Percentiles rank a stretch among this genome's conserved stretches.
phyloP scores from a whole-genome alignment of 2,113 vertebrate species.

The Chlorodrepanis virens region DNA sequence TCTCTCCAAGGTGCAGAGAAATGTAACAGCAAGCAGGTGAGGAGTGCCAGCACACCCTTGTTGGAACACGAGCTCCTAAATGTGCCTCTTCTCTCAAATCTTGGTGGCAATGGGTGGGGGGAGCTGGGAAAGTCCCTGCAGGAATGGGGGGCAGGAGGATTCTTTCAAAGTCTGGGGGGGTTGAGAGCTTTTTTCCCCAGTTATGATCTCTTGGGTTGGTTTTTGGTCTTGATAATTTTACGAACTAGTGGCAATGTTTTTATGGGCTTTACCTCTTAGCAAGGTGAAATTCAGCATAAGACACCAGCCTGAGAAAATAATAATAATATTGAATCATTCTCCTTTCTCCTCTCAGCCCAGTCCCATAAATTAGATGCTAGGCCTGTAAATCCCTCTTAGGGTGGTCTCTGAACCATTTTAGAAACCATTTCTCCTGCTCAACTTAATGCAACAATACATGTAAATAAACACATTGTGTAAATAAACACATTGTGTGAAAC shows the following conservation, averaged over 20 bases:
- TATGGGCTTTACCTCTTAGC: not conserved
- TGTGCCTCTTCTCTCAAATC: not conserved
- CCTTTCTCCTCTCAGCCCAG: not conserved
- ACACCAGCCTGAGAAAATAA: not conserved
- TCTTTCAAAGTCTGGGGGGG: not conserved
- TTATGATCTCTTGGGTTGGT: not conserved
- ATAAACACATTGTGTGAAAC: not conserved
- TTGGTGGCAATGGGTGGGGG: accelerated
- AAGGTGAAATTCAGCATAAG: not conserved
- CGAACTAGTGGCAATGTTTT: not conserved
- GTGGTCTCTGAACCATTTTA: not conserved
- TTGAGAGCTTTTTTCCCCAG: not conserved
- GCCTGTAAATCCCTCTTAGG: not conserved
- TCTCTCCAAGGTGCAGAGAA: not conserved
- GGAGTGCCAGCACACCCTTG: not conserved
- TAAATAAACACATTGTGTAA: not conserved
- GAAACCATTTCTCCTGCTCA: not conserved
- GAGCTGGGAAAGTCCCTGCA: not conserved
- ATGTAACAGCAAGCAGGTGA: not conserved
- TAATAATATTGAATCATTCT: not conserved
- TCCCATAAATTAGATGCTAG: not conserved
- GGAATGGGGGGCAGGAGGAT: no score
- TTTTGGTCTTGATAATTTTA: not conserved
- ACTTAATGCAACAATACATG: not conserved
- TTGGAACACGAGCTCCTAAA: not conserved